phyloP scores from a whole-genome alignment of 2,797 vertebrate species.

The Paguma larvata region DNA sequence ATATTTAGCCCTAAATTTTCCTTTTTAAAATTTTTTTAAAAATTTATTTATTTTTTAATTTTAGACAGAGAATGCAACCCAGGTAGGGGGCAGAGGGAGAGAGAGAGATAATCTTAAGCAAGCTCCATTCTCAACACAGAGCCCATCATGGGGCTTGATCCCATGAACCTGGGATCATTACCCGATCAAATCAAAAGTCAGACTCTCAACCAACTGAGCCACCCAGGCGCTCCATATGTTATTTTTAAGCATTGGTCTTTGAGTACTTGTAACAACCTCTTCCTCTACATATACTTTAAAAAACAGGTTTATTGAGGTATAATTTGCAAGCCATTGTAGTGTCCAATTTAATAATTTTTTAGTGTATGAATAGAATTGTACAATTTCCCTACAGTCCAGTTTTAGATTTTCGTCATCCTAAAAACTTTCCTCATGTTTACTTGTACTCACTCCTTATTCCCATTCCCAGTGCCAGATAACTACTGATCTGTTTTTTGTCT shows the following conservation, averaged over 20 bases:
- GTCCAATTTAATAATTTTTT: neutral
- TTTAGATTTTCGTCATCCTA: conserved; percentile 6
- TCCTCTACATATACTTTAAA: neutral
- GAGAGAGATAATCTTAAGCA: no score
- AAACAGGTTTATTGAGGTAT: neutral
- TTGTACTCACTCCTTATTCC: neutral
- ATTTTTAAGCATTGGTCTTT: neutral
- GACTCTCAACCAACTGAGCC: no score
- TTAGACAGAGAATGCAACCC: no score
- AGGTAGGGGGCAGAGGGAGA: no score
- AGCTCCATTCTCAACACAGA: no score
- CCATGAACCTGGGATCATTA: no score
- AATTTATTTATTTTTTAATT: no score
- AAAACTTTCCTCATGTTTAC: neutral
- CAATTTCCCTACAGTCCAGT: neutral
- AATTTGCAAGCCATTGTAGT: neutral
- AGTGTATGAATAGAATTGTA: neutral
- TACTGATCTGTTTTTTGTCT: neutral
- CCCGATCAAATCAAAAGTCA: no score
- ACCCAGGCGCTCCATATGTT: no score
- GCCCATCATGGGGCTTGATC: no score
- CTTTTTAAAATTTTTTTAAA: neutral
- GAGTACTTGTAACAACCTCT: neutral
- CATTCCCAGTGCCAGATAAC: neutral
- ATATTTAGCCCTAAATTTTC: neutral